Evolutionary conservation across 2,797 vertebrate species (phyloP).

Genomic region (Psittacula echo): DNA sequence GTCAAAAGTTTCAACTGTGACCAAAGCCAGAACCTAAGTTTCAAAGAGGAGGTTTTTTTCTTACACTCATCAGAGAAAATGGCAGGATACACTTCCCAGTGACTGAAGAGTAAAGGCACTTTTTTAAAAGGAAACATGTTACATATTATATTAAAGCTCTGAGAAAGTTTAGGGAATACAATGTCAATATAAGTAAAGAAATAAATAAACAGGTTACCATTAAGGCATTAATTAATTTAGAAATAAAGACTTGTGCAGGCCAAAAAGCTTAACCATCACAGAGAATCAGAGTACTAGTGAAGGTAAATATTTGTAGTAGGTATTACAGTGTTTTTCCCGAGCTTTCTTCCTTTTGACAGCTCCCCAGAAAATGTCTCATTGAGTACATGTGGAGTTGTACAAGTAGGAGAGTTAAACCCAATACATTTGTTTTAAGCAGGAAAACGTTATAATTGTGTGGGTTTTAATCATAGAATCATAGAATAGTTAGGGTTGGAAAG

Average conservation of each 20-base stretch:
- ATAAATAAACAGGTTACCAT: not conserved
- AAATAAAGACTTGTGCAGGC: not conserved
- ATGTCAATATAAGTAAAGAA: slow-evolving; percentile 9
- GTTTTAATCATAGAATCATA: not conserved
- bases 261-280: not conserved
- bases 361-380: not conserved
- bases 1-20: slow-evolving; percentile 45
- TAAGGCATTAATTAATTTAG: slow-evolving; percentile 17
- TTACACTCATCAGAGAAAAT: not conserved
- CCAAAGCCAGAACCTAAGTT: not conserved
- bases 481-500: not conserved
- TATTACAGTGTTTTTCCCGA: not conserved
- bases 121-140: not conserved
- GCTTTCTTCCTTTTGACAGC: not conserved
- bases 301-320: not conserved
- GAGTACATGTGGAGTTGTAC: not conserved
- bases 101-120: not conserved
- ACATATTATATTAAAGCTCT: not conserved
- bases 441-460: not conserved
- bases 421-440: not conserved
- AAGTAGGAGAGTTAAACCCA: not conserved
- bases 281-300: slow-evolving; percentile 21
- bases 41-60: slow-evolving; percentile 24
- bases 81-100: not conserved
- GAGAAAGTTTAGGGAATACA: slow-evolving; percentile 23